phyloP scores from a whole-genome alignment of 2,797 vertebrate species.

The Sternarchorhynchus goeldii region DNA sequence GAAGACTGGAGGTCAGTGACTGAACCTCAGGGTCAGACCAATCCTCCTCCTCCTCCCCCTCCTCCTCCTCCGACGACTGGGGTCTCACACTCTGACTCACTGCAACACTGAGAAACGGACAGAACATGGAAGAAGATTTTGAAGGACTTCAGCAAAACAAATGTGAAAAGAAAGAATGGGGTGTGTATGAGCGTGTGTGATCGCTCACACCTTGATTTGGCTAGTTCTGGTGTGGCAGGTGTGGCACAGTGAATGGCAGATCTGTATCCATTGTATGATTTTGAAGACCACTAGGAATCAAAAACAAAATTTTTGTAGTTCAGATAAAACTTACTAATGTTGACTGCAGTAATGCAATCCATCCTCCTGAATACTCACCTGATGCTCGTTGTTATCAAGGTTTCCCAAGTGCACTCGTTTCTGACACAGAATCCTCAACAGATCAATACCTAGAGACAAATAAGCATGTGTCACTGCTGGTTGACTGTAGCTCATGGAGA shows the following conservation, averaged over 20 bases:
- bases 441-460: slow-evolving; percentile 72
- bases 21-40: slow-evolving; percentile 60
- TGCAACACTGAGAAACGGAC: slow-evolving; percentile 61
- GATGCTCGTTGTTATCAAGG: slow-evolving; percentile 64
- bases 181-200: background rate
- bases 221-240: slow-evolving; percentile 25
- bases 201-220: slow-evolving; percentile 53
- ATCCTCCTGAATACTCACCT: slow-evolving; percentile 62
- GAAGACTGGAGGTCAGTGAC: slow-evolving; percentile 60
- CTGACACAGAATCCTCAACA: slow-evolving; percentile 80
- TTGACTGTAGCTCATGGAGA: background rate
- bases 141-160: background rate
- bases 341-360: background rate
- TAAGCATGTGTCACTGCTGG: background rate
- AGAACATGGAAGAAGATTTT: background rate
- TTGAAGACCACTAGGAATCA: slow-evolving; percentile 57
- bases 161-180: background rate
- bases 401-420: slow-evolving; percentile 77
- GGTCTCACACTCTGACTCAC: slow-evolving; percentile 58
- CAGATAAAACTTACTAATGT: background rate
- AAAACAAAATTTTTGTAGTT: background rate
- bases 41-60: slow-evolving; percentile 44
- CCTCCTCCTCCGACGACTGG: slow-evolving; percentile 38
- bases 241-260: slow-evolving; percentile 32
- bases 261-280: slow-evolving; percentile 41